Base-by-base conservation (phyloP, 2,888 invertebrate genomes). In the Drosophila quinaria region DNA sequence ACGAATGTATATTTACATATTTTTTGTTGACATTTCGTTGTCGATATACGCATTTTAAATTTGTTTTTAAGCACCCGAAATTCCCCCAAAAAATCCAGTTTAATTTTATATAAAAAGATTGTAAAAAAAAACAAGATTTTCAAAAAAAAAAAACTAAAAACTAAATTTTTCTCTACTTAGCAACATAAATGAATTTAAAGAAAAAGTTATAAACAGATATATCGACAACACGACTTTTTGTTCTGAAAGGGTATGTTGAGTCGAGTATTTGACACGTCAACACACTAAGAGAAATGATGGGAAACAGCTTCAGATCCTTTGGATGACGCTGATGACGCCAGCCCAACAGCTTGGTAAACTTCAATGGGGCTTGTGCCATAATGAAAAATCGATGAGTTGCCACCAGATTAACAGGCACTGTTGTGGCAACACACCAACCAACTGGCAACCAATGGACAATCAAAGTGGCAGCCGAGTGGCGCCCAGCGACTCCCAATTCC, bases 331-430 rank as follows among this genome's bases (percentile, higher is more conserved):
- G 65, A 56, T 74, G 74, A 74, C 78, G 78, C 54, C 73, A 78
- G 59, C 25, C 49, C 54, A 31, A 42, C 70, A 74, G 63, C 61
- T 22, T 39, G 44, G 19, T 33, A 25, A 42, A 59, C 71, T 71
- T 35, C 59, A 69, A 65, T 76, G 76, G 60, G 66, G 62, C 72
- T 60, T 42, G 54, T 0, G 44, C 25, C 61, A 50, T 89, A 85
- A 89, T 84, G 90, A 90, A 89, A 89, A 90, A 85, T 90, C 90
- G 84, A 90, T 85, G 77, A 81, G 54, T 70, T 80, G 64, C 51
- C 78, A 72, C 10, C 19, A 37, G 37, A 37, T 37, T 37, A 37
- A 37, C 37, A 3, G 37, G 6, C 35, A 37, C 37, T 37, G 37
- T n/a, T 37, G 37, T 37, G 37, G 37, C 37, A 25, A 25, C 25